A percentile compares a stretch with the other conserved stretches of the same genome.
These are phyloP conservation scores for Peromyscus maniculatus DNA, from an alignment of 2,113 vertebrate genomes.

Conservation along the genomic window DNA sequence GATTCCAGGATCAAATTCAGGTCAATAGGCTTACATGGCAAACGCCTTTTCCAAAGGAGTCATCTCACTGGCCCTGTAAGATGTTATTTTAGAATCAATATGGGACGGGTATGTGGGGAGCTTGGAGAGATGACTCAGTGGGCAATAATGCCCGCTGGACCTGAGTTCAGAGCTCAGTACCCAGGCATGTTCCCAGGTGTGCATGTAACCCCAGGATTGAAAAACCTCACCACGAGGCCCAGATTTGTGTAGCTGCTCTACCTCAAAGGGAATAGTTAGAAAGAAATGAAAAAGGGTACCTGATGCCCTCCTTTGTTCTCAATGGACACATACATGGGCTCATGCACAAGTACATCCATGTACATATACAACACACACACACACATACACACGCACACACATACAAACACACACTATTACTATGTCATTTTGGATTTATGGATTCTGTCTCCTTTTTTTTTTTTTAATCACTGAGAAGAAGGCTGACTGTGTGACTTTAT, in stretches of 20 bases:
- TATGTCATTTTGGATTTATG: neutral
- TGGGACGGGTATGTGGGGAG: neutral
- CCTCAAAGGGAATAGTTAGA: neutral
- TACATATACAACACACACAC: neutral
- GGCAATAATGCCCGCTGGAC: neutral
- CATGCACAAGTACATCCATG: neutral
- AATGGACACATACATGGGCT: neutral
- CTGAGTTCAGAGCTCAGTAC: neutral
- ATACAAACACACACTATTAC: neutral
- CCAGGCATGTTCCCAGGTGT: neutral
- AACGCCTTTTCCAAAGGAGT: neutral
- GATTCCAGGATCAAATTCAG: neutral
- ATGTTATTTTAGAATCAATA: neutral
- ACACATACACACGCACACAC: neutral
- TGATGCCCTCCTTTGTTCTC: neutral
- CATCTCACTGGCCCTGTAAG: neutral
- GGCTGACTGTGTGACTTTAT: slow-evolving; percentile 30
- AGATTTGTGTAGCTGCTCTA: neutral
- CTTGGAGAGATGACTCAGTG: neutral
- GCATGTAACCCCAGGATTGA: neutral
- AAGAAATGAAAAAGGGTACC: neutral
- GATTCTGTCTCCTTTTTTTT: slow-evolving; percentile 6
- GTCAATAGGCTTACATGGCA: neutral
- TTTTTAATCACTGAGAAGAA: neutral
- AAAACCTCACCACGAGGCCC: neutral